Evolutionary conservation across 2,113 vertebrate genomes (phyloP).

Genomic region (Phaethornis superciliosus): DNA sequence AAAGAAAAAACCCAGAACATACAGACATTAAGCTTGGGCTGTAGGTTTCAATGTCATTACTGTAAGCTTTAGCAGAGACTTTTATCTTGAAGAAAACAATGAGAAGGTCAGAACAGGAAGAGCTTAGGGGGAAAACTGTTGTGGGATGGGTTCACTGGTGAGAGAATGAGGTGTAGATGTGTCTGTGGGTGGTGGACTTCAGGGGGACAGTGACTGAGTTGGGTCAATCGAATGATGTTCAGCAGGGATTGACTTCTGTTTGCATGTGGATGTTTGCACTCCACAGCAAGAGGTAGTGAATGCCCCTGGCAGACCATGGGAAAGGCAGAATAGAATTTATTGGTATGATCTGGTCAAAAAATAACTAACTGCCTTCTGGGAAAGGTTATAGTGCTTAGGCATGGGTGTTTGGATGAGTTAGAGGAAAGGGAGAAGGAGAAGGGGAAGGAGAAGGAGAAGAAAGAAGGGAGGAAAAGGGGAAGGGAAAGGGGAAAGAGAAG

Average conservation of each 20-base stretch:
- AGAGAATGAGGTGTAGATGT: neutral
- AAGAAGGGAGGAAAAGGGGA: no score
- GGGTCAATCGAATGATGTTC: neutral
- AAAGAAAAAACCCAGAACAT: neutral
- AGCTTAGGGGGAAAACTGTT: neutral
- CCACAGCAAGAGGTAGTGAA: fast-evolving
- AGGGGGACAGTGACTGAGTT: neutral
- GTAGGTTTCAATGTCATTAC: neutral
- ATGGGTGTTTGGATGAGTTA: neutral
- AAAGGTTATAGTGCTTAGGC: neutral
- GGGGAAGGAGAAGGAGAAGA: neutral
- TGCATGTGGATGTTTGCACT: neutral
- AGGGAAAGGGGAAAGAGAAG: no score
- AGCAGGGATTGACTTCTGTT: neutral
- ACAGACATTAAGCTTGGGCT: neutral
- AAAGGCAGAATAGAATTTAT: neutral
- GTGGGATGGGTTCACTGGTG: fast-evolving
- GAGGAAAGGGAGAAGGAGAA: neutral
- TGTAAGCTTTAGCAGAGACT: neutral
- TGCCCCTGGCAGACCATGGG: neutral
- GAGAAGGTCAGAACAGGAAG: neutral
- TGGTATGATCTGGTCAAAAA: neutral
- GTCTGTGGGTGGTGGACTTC: neutral
- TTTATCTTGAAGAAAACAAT: neutral
- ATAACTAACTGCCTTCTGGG: neutral